Conservation (phyloP, 2,113 vertebrate genomes). For the Sphyrna mokarran region DNA sequence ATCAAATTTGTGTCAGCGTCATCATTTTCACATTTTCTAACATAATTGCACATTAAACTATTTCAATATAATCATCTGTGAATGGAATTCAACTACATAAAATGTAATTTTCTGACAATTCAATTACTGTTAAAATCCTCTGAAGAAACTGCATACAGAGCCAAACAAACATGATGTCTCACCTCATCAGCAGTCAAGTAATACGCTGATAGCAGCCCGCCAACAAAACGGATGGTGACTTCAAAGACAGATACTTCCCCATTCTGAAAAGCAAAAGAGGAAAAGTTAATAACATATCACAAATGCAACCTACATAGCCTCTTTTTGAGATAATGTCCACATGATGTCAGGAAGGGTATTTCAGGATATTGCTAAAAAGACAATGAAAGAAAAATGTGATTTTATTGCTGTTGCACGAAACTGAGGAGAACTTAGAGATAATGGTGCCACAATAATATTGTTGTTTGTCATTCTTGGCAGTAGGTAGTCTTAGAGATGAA, state of each 20-base stretch:
- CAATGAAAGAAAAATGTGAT: background rate
- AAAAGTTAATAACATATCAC: background rate
- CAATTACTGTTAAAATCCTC: background rate
- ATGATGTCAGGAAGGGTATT: background rate
- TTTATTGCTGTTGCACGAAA: background rate
- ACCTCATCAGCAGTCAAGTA: constrained; percentile 90
- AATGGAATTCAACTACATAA: background rate
- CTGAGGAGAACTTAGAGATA: background rate
- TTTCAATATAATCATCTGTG: background rate
- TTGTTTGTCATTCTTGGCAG: background rate
- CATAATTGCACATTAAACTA: background rate
- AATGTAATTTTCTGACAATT: background rate
- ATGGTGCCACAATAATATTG: background rate
- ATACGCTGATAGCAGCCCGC: constrained; percentile 79
- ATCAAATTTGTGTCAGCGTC: background rate
- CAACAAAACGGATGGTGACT: constrained; percentile 95
- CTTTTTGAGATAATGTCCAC: background rate
- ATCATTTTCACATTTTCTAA: background rate
- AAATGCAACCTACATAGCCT: background rate
- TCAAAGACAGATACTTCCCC: constrained; percentile 95
- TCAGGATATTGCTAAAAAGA: background rate
- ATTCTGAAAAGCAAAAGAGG: constrained; percentile 59
- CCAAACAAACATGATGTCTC: constrained; percentile 51
- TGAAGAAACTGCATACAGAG: background rate
- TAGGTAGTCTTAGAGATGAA: background rate